Evolutionary conservation across 2,888 invertebrate species (phyloP), one percentile per base, ranked within the genome.

Genomic region (Scaeva pyrastri): DNA sequence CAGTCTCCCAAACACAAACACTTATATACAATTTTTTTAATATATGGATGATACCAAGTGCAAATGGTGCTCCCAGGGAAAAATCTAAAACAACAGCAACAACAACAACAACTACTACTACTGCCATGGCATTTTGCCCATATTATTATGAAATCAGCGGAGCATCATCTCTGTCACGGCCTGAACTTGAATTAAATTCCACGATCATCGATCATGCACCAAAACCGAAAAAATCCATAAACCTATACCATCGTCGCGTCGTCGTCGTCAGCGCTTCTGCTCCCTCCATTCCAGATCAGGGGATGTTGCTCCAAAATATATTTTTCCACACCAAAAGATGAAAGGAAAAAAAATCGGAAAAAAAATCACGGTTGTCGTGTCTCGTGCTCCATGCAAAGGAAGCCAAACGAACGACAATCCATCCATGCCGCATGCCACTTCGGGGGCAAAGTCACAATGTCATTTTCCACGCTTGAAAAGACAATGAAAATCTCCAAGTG

Each of bases 111-210:
- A 21, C 16, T 23, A 5, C 6, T 23, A 12, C 14, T 14, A 23
- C 26, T 50, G 11, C 19, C 2, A 5, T 31, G 8, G 8, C 50
- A 60, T 66, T 43, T 48, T 66, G 31, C 66, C 68, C 36, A 68
- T 76, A 80, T 85, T 80, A 85, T 85, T 85, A 85, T 72, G 80
- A 85, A 85, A 85, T 85, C 85, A 85, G 85, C 80, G 73, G 85
- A 85, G 85, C 85, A 85, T 85, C 85, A 85, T 85, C 86, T 86
- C 64, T 86, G 82, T 86, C 86, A 82, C 82, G 86, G 78, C 66
- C 70, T 81, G 81, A 81, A 85, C 85, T 85, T 85, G 85, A 81
- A 85, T 76, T 77, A 76, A 85, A 85, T 81, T 85, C 85, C 85
- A 85, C 81, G 85, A 85, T 85, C 81, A 85, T 85, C 81, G 85